Conservation (phyloP, 2,888 invertebrate species). For the Drosophila cracens region DNA sequence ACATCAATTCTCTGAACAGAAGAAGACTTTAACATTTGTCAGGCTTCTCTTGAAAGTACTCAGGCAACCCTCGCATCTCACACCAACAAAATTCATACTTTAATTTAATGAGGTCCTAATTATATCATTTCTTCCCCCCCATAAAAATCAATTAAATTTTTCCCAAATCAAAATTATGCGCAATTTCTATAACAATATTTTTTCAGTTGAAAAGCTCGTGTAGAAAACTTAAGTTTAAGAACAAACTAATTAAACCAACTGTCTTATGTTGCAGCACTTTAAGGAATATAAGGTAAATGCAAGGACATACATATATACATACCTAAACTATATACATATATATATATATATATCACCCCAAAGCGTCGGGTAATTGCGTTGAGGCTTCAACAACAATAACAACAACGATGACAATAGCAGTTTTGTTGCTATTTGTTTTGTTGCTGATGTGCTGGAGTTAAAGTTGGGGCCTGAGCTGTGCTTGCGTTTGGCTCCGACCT, state of each 20-base stretch:
- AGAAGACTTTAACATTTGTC: not conserved
- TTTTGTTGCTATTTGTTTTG: constrained; percentile 53
- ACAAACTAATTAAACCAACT: not conserved
- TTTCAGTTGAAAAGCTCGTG: not conserved
- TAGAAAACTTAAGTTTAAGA: not conserved
- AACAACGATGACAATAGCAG: constrained; percentile 60
- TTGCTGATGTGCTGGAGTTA: constrained; percentile 23
- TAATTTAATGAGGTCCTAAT: not conserved
- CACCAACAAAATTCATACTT: not conserved
- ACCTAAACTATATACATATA: not conserved
- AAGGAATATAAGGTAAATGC: not conserved
- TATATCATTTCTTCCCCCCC: not conserved
- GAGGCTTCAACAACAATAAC: constrained; percentile 28
- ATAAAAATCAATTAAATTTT: too few species aligned
- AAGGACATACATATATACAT: not conserved
- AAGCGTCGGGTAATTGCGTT: constrained; percentile 70
- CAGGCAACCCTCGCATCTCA: not conserved
- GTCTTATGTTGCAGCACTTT: not conserved
- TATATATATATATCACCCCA: constrained; percentile 38
- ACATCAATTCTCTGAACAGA: not conserved
- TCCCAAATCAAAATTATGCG: not conserved
- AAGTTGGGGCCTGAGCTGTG: not conserved
- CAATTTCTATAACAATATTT: not conserved
- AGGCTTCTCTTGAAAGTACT: not conserved
- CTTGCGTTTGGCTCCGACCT: not conserved